Percentiles rank a stretch among this genome's conserved stretches.
phyloP scores from a whole-genome alignment of 2,113 vertebrate species.

The Oncorhynchus masou region DNA sequence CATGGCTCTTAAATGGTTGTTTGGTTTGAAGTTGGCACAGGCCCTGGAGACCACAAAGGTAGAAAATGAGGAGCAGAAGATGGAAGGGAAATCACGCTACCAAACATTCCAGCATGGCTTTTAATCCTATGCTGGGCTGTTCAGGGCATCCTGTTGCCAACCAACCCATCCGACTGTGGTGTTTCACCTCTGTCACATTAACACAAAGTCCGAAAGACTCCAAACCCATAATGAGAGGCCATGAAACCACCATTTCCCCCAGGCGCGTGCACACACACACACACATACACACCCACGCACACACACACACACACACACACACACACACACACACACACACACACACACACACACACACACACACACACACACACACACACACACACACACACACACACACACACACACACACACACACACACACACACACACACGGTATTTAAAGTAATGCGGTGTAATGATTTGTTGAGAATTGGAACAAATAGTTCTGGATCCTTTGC shows the following conservation, averaged over 20 bases:
- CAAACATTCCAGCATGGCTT: constrained; percentile 27
- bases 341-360: background rate
- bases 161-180: background rate
- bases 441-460: background rate
- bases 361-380: background rate
- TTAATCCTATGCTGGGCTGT: constrained; percentile 20
- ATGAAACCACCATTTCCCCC: background rate
- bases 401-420: background rate
- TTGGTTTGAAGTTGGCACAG: constrained; percentile 36
- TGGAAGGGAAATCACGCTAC: constrained; percentile 34
- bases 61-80: constrained; percentile 54
- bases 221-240: background rate
- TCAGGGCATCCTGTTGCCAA: constrained; percentile 19
- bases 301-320: background rate
- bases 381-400: background rate
- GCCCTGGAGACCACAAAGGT: constrained; percentile 45
- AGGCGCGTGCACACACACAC: background rate
- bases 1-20: constrained; percentile 32
- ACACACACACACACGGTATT: background rate
- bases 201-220: background rate
- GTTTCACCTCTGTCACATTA: background rate
- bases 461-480: background rate
- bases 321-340: background rate
- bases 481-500: background rate
- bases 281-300: too few species aligned